Conservation (phyloP, 2,797 vertebrate genomes). For the Coreius guichenoti region DNA sequence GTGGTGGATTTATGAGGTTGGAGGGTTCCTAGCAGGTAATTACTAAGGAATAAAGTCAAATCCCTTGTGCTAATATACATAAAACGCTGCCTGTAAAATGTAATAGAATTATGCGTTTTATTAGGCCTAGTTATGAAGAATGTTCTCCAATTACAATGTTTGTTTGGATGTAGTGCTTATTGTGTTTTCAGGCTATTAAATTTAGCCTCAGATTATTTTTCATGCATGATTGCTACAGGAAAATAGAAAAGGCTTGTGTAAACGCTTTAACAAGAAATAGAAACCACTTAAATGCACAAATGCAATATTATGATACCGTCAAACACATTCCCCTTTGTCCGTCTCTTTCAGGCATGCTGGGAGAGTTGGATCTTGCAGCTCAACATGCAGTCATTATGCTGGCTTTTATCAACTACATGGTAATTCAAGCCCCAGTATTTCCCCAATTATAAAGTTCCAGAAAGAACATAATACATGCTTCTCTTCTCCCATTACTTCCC, state of each 20-base stretch:
- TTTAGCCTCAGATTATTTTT: not conserved
- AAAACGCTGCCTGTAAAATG: not conserved
- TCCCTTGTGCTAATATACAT: not conserved
- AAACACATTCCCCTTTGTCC: slow-evolving; percentile 11
- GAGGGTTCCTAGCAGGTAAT: slow-evolving; percentile 88
- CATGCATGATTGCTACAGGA: not conserved
- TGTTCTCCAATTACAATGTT: slow-evolving; percentile 10
- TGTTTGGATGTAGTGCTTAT: slow-evolving; percentile 13
- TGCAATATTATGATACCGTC: not conserved
- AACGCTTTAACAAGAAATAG: not conserved
- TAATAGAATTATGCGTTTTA: not conserved
- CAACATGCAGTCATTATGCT: slow-evolving; percentile 84
- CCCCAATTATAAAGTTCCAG: slow-evolving; percentile 31
- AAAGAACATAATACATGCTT: slow-evolving; percentile 29
- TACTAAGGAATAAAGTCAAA: not conserved
- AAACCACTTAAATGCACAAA: not conserved
- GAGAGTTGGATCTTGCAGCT: slow-evolving; percentile 84
- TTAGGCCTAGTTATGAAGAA: not conserved
- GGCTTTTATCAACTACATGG: slow-evolving; percentile 82
- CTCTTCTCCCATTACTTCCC: not conserved
- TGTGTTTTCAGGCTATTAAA: not conserved
- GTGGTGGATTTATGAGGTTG: slow-evolving; percentile 93
- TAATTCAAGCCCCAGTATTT: slow-evolving; percentile 57
- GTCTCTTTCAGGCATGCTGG: slow-evolving; percentile 78
- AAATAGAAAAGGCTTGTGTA: slow-evolving; percentile 6